These are phyloP conservation scores for Oasisia sp. DNA, from an alignment of 2,888 invertebrate genomes.

Conservation along the genomic window DNA sequence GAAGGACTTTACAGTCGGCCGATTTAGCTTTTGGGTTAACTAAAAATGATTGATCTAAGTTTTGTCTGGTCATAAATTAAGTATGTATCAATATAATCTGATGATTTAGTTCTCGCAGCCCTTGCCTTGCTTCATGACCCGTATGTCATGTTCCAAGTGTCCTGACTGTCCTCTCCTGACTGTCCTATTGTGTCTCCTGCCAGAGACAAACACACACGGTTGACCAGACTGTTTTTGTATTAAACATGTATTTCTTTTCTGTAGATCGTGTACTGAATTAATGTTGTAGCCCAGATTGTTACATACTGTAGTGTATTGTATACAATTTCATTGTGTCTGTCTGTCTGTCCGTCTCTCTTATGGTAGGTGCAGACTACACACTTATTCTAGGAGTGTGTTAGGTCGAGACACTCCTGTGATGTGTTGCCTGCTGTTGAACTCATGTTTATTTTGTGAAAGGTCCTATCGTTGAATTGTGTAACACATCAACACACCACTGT, in stretches of 20 bases:
- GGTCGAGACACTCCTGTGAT: neutral
- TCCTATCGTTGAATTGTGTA: neutral
- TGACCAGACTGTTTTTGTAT: neutral
- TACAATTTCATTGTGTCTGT: neutral
- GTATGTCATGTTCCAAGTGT: too few relatives aligned
- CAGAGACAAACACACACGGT: neutral
- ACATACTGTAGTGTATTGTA: neutral
- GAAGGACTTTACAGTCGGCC: too few relatives aligned
- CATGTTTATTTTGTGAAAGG: neutral
- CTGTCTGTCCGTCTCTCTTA: neutral
- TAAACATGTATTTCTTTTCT: neutral
- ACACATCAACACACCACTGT: neutral
- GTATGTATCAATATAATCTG: too few relatives aligned
- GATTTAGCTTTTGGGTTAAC: too few relatives aligned
- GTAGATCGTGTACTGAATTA: neutral
- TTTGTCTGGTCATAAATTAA: too few relatives aligned
- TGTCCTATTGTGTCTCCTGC: neutral
- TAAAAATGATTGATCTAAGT: too few relatives aligned
- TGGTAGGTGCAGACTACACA: neutral
- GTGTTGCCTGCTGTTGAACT: neutral
- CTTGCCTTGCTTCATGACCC: too few relatives aligned
- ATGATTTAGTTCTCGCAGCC: too few relatives aligned
- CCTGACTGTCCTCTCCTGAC: too few relatives aligned
- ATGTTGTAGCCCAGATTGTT: neutral
- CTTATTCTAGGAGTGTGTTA: neutral